Percentiles rank a stretch among this genome's conserved stretches.
Conservation (phyloP, 2,797 vertebrate species). For the Aldrovandia affinis region DNA sequence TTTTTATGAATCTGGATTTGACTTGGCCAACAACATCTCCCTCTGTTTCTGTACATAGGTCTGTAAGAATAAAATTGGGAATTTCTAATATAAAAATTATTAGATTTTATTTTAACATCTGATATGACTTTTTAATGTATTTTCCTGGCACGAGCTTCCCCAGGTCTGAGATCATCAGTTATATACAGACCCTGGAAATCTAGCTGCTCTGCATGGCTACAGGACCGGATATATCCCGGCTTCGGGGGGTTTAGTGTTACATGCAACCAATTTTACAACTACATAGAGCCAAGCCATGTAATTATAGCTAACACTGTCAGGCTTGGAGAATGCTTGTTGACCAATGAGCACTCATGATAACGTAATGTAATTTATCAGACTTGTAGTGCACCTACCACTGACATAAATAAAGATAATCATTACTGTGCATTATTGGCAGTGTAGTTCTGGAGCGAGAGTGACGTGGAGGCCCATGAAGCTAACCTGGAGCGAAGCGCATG, state of each 20-base stretch:
- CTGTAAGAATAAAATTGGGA: too few species aligned
- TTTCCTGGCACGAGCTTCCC: neutral
- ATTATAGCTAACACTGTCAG: neutral
- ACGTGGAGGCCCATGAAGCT: neutral
- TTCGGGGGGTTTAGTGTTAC: neutral
- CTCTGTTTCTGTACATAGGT: too few species aligned
- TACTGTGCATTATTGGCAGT: neutral
- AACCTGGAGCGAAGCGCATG: conserved; percentile 92
- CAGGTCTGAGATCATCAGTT: neutral
- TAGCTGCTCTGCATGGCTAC: neutral
- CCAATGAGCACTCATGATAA: neutral
- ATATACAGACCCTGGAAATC: neutral
- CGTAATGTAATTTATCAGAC: neutral
- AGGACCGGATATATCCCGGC: neutral
- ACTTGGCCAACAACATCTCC: too few species aligned
- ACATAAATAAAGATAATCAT: neutral
- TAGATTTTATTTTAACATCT: neutral
- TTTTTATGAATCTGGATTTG: neutral
- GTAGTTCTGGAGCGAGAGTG: neutral
- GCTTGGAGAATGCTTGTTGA: neutral
- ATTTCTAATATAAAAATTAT: too few species aligned
- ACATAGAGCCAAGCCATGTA: neutral
- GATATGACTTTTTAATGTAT: neutral
- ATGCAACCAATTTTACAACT: neutral
- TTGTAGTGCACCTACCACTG: neutral